These are phyloP conservation scores for Camelus dromedarius DNA, from an alignment of 2,113 vertebrate genomes.

Conservation along the genomic window DNA sequence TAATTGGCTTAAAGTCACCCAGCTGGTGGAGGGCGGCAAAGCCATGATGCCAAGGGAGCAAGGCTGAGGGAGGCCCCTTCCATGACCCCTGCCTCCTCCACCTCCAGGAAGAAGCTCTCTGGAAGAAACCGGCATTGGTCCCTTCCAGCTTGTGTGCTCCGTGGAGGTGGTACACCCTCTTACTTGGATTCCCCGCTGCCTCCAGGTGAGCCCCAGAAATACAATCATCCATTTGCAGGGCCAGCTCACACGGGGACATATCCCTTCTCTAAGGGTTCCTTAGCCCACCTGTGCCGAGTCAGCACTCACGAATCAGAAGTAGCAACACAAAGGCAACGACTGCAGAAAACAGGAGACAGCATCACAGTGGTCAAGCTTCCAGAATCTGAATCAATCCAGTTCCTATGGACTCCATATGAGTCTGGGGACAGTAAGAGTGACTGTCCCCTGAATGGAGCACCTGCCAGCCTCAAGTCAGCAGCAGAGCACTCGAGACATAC, in stretches of 20 bases:
- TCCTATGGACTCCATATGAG: rapidly evolving
- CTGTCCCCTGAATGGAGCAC: rapidly evolving
- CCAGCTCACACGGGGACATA: not conserved
- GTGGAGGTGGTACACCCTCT: not conserved
- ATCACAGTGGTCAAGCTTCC: no score
- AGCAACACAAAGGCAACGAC: not conserved
- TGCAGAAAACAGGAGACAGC: not conserved
- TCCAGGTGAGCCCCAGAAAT: rapidly evolving
- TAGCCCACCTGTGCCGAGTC: rapidly evolving
- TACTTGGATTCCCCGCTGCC: not conserved
- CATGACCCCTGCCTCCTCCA: rapidly evolving
- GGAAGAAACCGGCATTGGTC: rapidly evolving
- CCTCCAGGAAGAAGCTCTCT: not conserved
- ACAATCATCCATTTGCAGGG: rapidly evolving
- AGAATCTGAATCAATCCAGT: no score
- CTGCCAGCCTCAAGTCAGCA: no score
- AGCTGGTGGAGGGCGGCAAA: not conserved
- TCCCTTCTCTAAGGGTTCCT: rapidly evolving
- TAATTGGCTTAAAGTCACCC: no score
- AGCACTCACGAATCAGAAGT: rapidly evolving
- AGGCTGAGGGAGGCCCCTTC: no score
- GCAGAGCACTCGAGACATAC: rapidly evolving
- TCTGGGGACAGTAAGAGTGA: not conserved
- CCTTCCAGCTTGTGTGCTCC: not conserved
- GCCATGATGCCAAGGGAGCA: rapidly evolving